These are phyloP conservation scores for Galeopsomyia nigrocyanea DNA, from an alignment of 2,888 invertebrate species.

Conservation along the genomic window DNA sequence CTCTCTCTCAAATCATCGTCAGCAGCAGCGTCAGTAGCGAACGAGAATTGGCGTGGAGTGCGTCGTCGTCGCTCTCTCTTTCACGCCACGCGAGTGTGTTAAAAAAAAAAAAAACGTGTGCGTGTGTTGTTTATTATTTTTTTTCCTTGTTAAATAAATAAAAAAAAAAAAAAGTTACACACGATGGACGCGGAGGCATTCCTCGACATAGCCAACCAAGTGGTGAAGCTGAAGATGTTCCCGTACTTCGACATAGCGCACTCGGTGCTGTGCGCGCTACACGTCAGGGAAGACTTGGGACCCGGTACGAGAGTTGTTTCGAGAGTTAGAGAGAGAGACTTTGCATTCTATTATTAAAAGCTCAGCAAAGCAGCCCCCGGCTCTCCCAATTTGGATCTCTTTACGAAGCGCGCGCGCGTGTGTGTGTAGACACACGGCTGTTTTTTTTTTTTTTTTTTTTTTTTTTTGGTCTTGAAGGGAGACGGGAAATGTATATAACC, in stretches of 20 bases:
- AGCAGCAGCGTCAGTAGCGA: too few relatives aligned
- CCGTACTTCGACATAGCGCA: slow-evolving; percentile 99
- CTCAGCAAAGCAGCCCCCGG: slow-evolving; percentile 45
- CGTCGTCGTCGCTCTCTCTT: not conserved
- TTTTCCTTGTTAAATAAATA: too few relatives aligned
- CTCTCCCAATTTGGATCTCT: slow-evolving; percentile 46
- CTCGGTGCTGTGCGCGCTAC: slow-evolving; percentile 92
- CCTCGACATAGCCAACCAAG: slow-evolving; percentile 97
- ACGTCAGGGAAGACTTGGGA: slow-evolving; percentile 95
- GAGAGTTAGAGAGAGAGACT: slow-evolving; percentile 4
- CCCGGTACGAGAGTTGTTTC: slow-evolving; percentile 79
- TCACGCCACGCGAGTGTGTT: slow-evolving; percentile 52
- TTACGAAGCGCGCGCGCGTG: too few relatives aligned
- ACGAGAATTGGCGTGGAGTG: not conserved
- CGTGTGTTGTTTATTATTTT: slow-evolving; percentile 2
- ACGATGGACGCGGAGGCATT: slow-evolving; percentile 96
- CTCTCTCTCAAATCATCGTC: too few relatives aligned
- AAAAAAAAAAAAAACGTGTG: not conserved
- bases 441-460: too few relatives aligned
- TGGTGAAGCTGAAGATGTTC: slow-evolving; percentile 99
- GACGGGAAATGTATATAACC: too few relatives aligned
- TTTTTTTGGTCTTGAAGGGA: too few relatives aligned
- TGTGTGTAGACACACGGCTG: too few relatives aligned
- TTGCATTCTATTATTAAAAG: slow-evolving; percentile 64
- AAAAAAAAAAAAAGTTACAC: too few relatives aligned